Percentiles rank a stretch among this genome's conserved stretches.
phyloP scores from a whole-genome alignment of 2,888 invertebrate species.

The Drosophila tanythrix region DNA sequence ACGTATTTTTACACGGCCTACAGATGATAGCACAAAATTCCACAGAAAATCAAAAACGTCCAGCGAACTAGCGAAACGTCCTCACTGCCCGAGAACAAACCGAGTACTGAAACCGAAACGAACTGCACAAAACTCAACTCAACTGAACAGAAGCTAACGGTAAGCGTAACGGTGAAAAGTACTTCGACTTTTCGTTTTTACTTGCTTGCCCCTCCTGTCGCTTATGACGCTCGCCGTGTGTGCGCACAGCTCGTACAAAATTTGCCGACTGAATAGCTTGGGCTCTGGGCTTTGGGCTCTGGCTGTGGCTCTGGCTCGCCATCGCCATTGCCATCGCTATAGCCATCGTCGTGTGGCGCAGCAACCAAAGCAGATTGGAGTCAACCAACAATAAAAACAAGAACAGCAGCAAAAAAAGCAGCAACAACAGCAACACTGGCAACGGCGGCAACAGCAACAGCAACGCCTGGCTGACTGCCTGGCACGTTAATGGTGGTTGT shows the following conservation, averaged over 20 bases:
- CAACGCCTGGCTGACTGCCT: slow-evolving; percentile 74
- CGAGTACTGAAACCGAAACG: slow-evolving; percentile 57
- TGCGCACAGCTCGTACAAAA: slow-evolving; percentile 63
- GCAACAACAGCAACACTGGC: slow-evolving; percentile 15
- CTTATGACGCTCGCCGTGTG: slow-evolving; percentile 50
- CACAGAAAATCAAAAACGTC: not conserved
- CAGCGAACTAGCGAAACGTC: slow-evolving; percentile 39
- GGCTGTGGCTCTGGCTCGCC: slow-evolving; percentile 22
- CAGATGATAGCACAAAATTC: slow-evolving; percentile 3
- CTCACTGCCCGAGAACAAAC: slow-evolving; percentile 58
- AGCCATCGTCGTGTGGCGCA: slow-evolving; percentile 72
- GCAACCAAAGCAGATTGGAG: slow-evolving; percentile 82
- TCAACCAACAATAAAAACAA: slow-evolving; percentile 81
- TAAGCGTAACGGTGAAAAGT: slow-evolving; percentile 59
- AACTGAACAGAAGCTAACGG: slow-evolving; percentile 50
- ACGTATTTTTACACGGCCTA: slow-evolving; percentile 49
- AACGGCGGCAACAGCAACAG: slow-evolving; percentile 65
- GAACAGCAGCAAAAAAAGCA: slow-evolving; percentile 60
- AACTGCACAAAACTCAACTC: slow-evolving; percentile 25
- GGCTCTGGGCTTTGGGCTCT: slow-evolving; percentile 3
- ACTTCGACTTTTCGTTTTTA: slow-evolving; percentile 69
- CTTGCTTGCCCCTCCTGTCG: slow-evolving; percentile 41
- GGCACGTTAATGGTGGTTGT: slow-evolving; percentile 80
- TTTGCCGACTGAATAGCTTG: slow-evolving; percentile 73
- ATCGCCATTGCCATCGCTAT: slow-evolving; percentile 43